These are phyloP conservation scores for Scaptodrosophila lebanonensis DNA, from an alignment of 1,140 invertebrate genomes.

Conservation along the genomic window DNA sequence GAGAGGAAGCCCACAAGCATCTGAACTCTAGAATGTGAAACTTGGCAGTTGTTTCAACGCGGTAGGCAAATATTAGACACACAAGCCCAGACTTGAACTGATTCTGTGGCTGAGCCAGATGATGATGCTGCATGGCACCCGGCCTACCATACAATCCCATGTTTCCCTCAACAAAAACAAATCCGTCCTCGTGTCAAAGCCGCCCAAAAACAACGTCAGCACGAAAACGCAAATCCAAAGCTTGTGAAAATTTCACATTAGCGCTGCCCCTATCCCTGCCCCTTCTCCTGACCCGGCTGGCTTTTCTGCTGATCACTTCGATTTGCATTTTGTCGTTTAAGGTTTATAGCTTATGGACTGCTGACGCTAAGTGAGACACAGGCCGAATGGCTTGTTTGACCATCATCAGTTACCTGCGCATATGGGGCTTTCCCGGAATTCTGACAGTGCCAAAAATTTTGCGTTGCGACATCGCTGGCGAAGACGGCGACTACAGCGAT, in stretches of 20 bases:
- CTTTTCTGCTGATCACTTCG: conserved; percentile 40
- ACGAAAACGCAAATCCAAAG: conserved; percentile 8
- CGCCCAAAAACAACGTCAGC: background rate
- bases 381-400: background rate
- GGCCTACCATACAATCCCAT: conserved; percentile 13
- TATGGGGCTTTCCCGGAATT: conserved; percentile 63
- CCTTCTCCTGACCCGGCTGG: conserved; percentile 12
- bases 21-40: too few species aligned
- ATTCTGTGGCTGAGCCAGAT: conserved; percentile 18
- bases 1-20: conserved; percentile 24
- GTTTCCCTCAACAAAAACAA: conserved; percentile 9
- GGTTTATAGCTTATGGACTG: conserved; percentile 1
- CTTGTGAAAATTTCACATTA: conserved; percentile 36
- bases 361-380: conserved; percentile 6
- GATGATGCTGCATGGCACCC: conserved; percentile 26
- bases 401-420: background rate
- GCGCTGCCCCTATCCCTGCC: too few species aligned
- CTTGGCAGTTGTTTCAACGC: too few species aligned
- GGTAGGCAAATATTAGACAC: conserved; percentile 58
- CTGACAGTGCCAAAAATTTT: conserved; percentile 39
- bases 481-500: too few species aligned
- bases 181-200: background rate
- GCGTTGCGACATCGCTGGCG: too few species aligned
- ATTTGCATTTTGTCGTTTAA: conserved; percentile 9
- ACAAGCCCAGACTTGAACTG: too few species aligned